phyloP scores from a whole-genome alignment of 2,113 vertebrate species.

The Sceloporus tristichus region DNA sequence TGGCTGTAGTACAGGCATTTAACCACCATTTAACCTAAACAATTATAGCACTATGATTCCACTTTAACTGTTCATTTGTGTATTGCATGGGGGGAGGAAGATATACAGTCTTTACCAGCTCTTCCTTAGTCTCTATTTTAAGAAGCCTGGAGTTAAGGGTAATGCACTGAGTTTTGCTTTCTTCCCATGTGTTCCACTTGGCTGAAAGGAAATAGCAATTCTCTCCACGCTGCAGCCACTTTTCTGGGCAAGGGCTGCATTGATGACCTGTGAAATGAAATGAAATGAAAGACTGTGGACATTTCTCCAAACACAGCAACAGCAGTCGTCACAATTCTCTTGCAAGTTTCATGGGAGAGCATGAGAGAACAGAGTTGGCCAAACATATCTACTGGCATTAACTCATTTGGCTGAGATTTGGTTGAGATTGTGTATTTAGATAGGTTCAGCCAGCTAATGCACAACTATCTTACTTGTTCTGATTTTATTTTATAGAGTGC shows the following conservation, averaged over 20 bases:
- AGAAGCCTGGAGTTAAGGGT: constrained; percentile 65
- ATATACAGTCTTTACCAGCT: constrained; percentile 67
- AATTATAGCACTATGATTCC: no score
- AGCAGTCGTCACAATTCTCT: background rate
- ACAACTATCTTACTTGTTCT: background rate
- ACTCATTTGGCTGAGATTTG: no score
- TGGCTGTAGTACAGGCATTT: no score
- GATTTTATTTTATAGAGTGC: background rate
- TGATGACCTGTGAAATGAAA: constrained; percentile 32
- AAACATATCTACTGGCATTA: background rate
- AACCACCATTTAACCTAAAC: no score
- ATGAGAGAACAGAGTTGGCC: no score
- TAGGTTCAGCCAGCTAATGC: background rate
- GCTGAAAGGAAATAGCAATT: constrained; percentile 67
- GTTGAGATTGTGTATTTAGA: no score
- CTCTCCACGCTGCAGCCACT: constrained; percentile 69
- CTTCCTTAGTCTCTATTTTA: constrained; percentile 63
- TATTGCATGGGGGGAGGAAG: background rate
- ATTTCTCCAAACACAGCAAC: background rate
- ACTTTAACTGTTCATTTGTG: no score
- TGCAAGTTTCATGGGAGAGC: background rate
- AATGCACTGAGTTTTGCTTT: constrained; percentile 58
- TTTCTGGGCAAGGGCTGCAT: constrained; percentile 70
- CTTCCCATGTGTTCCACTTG: constrained; percentile 63
- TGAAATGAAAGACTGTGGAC: background rate